These are phyloP conservation scores for Tetanocera ferruginea DNA, from an alignment of 2,888 invertebrate species.

Conservation along the genomic window DNA sequence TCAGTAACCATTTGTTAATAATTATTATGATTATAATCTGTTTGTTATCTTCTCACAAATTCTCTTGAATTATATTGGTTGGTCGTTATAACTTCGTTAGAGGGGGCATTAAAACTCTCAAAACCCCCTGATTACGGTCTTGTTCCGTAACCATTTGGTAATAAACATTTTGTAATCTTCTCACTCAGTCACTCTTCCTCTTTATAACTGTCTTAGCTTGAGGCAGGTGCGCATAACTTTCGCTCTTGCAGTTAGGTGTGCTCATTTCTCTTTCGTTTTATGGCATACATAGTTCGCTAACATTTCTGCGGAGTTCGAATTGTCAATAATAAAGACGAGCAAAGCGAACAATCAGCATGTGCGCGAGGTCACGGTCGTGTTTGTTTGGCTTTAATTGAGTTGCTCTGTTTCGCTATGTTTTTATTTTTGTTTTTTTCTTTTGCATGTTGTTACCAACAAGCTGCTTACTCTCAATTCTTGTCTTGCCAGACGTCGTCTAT, in stretches of 20 bases:
- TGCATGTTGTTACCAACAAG: not conserved
- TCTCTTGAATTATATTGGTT: no score
- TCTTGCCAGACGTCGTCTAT: not conserved
- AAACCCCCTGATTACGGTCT: no score
- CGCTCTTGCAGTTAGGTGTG: not conserved
- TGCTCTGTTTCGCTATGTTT: not conserved
- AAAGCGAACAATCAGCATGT: not conserved
- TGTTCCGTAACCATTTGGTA: no score
- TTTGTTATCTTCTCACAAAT: no score
- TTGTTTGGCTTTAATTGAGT: conserved; percentile 1
- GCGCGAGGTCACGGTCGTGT: conserved; percentile 28
- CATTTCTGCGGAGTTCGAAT: not conserved
- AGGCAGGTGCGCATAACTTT: conserved; percentile 5
- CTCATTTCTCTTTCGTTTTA: no score
- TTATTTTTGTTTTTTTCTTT: not conserved
- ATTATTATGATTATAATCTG: no score
- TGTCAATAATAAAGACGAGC: not conserved
- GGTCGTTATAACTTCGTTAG: no score
- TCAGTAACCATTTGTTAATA: no score
- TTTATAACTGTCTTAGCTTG: not conserved
- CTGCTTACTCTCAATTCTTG: not conserved
- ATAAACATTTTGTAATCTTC: not conserved
- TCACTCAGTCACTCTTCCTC: not conserved
- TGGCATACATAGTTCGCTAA: no score
- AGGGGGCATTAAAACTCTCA: no score